Base-by-base conservation (phyloP, 2,797 vertebrate genomes). In the Pogoniulus pusillus region DNA sequence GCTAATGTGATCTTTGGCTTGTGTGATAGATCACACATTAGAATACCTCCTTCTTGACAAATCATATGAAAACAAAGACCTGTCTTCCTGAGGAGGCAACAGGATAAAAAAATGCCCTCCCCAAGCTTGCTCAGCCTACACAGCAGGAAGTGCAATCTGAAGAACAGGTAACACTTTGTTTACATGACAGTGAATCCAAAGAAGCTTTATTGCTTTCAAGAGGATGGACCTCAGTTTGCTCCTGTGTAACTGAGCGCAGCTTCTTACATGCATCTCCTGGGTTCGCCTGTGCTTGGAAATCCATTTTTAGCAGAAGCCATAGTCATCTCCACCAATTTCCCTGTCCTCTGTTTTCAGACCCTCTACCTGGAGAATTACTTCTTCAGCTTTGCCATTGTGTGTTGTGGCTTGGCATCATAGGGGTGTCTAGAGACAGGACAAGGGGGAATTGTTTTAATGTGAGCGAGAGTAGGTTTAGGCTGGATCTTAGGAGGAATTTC, bases 1-100 rank as follows among this genome's bases (percentile, higher is more conserved):
- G 37, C 73, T 96, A 96, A 94, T 92, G 85, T 80, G 74, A 91
- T 91, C 91, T 82, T 91, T 89, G 74, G 77, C 74, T 94, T 75
- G 53, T 78, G 63, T 94, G 95, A 89, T 86, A 60, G 77, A 94
- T 95, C 87, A 62, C 49, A 39, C 7, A 4, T 57, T 75, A 22
- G 80, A 91, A 43, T 84, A 82, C 84, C 91, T 91, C 82, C 55
- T 91, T 87, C 63, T 86, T 91, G 91, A 90, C 79, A 91, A 94
- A 91, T 89, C 57, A 41, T 86, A 80, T 83, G 86, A 78, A 89
- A 94, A 68, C 74, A 68, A 80, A 81, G 76, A 84, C 41, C 26
- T 47, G 20, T 91, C 29, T 59, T 95, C 47, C 76, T 91, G 65
- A 66, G 51, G 64, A 90, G 77, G 80, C 76, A 81, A 77, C 30